Percentiles rank a stretch among this genome's conserved stretches.
Conservation (phyloP, 2,113 vertebrate species). For the Alectura lathami region DNA sequence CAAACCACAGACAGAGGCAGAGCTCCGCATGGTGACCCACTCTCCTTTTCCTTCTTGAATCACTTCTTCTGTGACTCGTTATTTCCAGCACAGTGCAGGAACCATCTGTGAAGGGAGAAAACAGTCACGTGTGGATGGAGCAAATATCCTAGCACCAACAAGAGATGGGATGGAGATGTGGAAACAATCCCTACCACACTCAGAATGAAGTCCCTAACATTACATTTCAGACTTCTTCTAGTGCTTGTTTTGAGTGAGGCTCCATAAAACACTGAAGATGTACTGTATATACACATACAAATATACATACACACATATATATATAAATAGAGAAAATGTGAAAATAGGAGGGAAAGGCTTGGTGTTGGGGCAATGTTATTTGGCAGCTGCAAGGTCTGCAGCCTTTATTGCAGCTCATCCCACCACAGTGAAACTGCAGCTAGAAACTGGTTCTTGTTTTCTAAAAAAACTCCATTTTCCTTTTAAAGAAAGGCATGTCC, state of each 20-base stretch:
- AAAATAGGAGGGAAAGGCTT: background rate
- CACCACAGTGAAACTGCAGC: background rate
- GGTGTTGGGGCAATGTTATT: background rate
- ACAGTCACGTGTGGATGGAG: background rate
- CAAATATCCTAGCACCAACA: fast-evolving
- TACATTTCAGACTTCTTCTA: background rate
- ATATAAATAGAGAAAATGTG: background rate
- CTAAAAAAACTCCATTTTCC: background rate
- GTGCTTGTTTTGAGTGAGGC: background rate
- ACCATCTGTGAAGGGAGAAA: background rate
- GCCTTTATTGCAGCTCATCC: background rate
- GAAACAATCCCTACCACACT: background rate
- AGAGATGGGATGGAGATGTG: background rate
- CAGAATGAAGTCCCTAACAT: background rate
- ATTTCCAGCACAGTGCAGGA: background rate
- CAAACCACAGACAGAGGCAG: background rate
- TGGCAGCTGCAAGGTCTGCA: background rate
- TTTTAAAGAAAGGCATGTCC: background rate
- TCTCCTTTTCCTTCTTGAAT: background rate
- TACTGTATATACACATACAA: too few species aligned
- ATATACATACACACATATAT: background rate
- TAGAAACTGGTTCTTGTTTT: background rate
- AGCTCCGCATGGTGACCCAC: background rate
- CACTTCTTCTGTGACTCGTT: background rate
- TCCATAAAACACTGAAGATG: background rate